Percentiles rank a stretch among this genome's conserved stretches.
phyloP scores from a whole-genome alignment of 1,140 invertebrate genomes.

The Drosophila cardini region DNA sequence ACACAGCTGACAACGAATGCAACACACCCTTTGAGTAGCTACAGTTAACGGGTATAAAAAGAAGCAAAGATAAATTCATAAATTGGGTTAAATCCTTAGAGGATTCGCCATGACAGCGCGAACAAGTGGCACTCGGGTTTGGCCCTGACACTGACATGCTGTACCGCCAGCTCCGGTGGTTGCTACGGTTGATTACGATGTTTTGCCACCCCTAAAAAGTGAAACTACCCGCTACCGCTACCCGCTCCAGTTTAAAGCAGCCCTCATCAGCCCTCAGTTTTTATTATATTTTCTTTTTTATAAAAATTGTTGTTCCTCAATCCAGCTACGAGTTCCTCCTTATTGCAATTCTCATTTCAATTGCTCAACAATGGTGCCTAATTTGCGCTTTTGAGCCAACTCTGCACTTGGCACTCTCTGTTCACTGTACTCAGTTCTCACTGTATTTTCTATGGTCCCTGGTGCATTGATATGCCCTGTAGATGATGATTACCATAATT shows the following conservation, averaged over 20 bases:
- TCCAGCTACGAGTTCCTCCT: conserved; percentile 2
- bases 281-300: conserved; percentile 21
- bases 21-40: no score
- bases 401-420: background rate
- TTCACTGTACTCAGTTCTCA: background rate
- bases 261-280: background rate
- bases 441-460: conserved; percentile 33
- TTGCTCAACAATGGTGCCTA: conserved; percentile 75
- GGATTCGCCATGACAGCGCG: conserved; percentile 81
- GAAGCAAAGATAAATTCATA: conserved; percentile 70
- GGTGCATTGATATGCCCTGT: conserved; percentile 56
- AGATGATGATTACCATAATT: conserved; percentile 61
- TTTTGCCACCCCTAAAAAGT: conserved; percentile 55
- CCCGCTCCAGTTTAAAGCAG: conserved; percentile 53
- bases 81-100: conserved; percentile 82
- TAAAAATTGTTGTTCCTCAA: background rate
- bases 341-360: conserved; percentile 49
- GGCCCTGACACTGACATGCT: conserved; percentile 56
- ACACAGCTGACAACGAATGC: no score
- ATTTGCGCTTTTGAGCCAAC: conserved; percentile 66
- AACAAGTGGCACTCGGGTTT: conserved; percentile 72
- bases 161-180: conserved; percentile 45
- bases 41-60: background rate
- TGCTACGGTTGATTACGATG: conserved; percentile 30
- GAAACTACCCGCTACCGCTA: conserved; percentile 11